Evolutionary conservation across 2,113 vertebrate species (phyloP).

Genomic region (Tyto alba): DNA sequence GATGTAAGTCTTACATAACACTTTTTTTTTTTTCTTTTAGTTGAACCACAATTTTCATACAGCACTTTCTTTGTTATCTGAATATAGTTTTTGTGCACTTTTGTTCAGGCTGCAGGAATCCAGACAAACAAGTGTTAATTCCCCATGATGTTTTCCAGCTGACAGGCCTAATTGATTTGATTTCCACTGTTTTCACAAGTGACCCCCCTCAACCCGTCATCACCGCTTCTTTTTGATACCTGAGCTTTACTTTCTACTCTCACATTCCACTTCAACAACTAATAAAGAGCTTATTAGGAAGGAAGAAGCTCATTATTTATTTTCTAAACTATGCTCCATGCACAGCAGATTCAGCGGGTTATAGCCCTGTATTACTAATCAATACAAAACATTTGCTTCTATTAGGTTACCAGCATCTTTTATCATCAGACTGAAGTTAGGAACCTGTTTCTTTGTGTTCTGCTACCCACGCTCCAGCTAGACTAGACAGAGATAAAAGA

Average conservation of each 20-base stretch:
- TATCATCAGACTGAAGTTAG: constrained; percentile 19
- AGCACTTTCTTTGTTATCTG: constrained; percentile 18
- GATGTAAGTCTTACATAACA: background rate
- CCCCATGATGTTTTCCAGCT: constrained; percentile 64
- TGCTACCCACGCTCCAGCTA: constrained; percentile 41
- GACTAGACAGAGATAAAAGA: constrained; percentile 60
- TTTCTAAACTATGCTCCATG: background rate
- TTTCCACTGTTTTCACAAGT: constrained; percentile 68
- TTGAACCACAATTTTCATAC: background rate
- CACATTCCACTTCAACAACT: constrained; percentile 61
- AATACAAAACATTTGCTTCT: constrained; percentile 31
- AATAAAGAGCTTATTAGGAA: constrained; percentile 55
- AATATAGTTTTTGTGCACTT: constrained; percentile 6
- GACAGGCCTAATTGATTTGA: constrained; percentile 67
- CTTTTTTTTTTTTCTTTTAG: background rate
- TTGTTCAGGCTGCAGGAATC: constrained; percentile 34
- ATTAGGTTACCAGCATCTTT: constrained; percentile 39
- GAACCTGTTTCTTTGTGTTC: constrained; percentile 42
- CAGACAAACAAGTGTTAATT: constrained; percentile 55
- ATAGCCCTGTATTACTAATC: constrained; percentile 37
- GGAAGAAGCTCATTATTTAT: constrained; percentile 39
- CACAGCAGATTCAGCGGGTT: background rate
- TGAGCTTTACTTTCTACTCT: constrained; percentile 56
- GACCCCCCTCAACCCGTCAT: constrained; percentile 47
- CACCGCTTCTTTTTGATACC: constrained; percentile 54